Evolutionary conservation across 2,113 vertebrate genomes (phyloP).

Genomic region (Eonycteris spelaea): DNA sequence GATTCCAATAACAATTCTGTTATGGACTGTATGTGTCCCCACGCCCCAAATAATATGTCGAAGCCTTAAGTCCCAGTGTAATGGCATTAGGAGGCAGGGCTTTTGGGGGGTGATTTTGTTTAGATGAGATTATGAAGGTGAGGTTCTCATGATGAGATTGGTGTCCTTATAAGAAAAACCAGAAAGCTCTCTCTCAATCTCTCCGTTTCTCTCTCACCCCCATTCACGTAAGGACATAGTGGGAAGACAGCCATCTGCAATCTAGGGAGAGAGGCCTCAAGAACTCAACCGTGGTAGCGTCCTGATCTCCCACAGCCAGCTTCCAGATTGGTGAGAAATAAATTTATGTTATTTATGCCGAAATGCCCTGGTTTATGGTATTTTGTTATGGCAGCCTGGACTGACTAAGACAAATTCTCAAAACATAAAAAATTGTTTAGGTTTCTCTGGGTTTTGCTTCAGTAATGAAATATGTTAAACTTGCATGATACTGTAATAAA

Average conservation of each 20-base stretch:
- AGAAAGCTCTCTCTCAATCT: not conserved
- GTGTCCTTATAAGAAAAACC: not conserved
- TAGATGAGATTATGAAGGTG: not conserved
- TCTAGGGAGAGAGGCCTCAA: not conserved
- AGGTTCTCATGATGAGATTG: not conserved
- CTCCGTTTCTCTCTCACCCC: not conserved
- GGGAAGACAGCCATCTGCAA: not conserved
- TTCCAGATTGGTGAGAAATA: not conserved
- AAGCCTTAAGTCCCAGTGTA: not conserved
- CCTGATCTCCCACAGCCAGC: not conserved
- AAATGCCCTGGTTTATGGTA: not conserved
- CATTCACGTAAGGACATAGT: not conserved
- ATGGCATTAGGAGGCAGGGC: not conserved
- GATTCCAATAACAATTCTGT: not conserved
- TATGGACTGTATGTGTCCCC: not conserved
- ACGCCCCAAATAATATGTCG: not conserved
- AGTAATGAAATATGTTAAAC: conserved; percentile 25
- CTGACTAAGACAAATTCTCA: not conserved
- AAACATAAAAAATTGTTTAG: not conserved
- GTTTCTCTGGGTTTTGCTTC: not conserved
- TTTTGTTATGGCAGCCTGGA: not conserved
- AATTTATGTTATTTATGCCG: not conserved
- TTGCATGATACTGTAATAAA: conserved; percentile 36
- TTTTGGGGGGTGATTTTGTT: not conserved
- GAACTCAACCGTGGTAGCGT: no score